These are phyloP conservation scores for Diploptera punctata DNA, from an alignment of 2,888 invertebrate genomes.

Conservation along the genomic window DNA sequence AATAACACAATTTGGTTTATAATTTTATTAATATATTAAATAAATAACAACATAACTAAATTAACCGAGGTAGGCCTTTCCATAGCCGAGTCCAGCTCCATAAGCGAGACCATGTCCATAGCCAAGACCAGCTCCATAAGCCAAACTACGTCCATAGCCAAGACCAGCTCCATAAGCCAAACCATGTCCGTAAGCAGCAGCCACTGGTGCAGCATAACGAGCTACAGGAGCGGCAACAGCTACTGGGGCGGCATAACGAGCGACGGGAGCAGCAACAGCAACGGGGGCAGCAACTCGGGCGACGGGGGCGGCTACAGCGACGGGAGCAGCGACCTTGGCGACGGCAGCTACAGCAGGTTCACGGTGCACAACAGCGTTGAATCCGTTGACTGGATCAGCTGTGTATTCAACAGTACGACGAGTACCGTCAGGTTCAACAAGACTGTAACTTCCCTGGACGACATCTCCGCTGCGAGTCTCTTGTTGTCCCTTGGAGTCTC, in stretches of 20 bases:
- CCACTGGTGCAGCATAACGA: no score
- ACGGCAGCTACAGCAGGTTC: constrained; percentile 36
- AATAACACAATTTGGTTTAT: no score
- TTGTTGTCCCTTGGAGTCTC: constrained; percentile 20
- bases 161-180: neutral
- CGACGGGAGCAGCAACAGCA: constrained; percentile 31
- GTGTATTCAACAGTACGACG: constrained; percentile 9
- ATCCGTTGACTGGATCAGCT: constrained; percentile 22
- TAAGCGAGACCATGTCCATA: constrained; percentile 3
- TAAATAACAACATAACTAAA: no score
- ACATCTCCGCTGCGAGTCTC: constrained; percentile 4
- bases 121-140: constrained; percentile 15
- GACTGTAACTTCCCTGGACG: constrained; percentile 19
- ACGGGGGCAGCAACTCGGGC: neutral
- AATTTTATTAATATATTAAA: no score
- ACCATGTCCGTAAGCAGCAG: neutral
- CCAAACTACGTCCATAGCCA: neutral
- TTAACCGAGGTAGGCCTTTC: neutral
- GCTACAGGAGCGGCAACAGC: constrained; percentile 15
- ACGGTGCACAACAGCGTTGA: constrained; percentile 15
- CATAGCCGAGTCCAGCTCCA: neutral
- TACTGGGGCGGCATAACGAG: constrained; percentile 48
- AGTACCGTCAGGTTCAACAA: constrained; percentile 19
- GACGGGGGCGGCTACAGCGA: neutral
- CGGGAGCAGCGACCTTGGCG: constrained; percentile 30